These are phyloP conservation scores for Neocrepidodera transversa DNA, from an alignment of 2,888 invertebrate genomes.

Conservation along the genomic window DNA sequence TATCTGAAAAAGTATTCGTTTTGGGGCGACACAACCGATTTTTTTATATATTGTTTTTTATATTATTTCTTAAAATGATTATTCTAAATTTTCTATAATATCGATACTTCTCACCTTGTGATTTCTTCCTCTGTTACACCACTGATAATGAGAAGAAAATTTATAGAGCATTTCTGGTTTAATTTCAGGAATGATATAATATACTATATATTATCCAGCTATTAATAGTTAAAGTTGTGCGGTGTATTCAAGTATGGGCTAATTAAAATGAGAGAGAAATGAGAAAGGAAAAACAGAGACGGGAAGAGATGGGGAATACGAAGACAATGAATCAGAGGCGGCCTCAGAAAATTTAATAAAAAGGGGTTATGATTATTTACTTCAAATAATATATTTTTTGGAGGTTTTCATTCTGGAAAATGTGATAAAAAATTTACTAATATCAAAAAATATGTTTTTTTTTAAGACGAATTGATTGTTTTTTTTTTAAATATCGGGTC, in stretches of 20 bases:
- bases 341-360: conserved; percentile 2
- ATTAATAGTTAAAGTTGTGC: conserved; percentile 52
- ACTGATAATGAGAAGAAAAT: conserved; percentile 35
- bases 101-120: neutral
- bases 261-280: conserved; percentile 49
- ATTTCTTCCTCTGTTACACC: neutral
- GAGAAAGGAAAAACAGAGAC: conserved; percentile 12
- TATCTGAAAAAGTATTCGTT: too few relatives aligned
- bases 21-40: too few relatives aligned
- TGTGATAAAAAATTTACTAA: too few relatives aligned
- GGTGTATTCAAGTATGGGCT: conserved; percentile 50
- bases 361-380: too few relatives aligned
- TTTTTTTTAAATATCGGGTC: too few relatives aligned
- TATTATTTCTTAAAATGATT: too few relatives aligned
- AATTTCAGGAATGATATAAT: conserved; percentile 50
- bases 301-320: conserved; percentile 7
- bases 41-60: too few relatives aligned
- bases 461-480: too few relatives aligned
- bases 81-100: too few relatives aligned
- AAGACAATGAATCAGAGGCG: conserved; percentile 21
- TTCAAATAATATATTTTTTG: too few relatives aligned
- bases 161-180: conserved; percentile 46
- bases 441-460: too few relatives aligned
- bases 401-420: too few relatives aligned
- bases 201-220: conserved; percentile 49